Base-by-base conservation (phyloP, 2,113 vertebrate species). In the Caranx melampygus region DNA sequence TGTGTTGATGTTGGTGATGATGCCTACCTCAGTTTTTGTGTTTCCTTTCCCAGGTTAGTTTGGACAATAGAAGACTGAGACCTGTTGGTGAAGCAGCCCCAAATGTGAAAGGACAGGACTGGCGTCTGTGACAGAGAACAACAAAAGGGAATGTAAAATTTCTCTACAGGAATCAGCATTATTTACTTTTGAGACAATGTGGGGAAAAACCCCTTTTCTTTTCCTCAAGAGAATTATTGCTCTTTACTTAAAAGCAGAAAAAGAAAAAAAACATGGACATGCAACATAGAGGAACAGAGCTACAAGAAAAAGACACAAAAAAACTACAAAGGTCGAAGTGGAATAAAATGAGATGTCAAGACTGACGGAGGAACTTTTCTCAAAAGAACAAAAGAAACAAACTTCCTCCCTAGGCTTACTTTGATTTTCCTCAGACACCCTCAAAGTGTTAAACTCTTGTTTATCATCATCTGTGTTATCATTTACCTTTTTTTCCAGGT, bases 131-230 rank as follows among this genome's bases (percentile, higher is more conserved):
- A 77, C 51, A 14, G 57, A 90, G 61, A 82, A 79, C 84, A 89
- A 81, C 84, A 85, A 81, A 90, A 89, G 87, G 90, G 94, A 93
- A 92, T 92, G 92, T 93, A 93, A 78, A 84, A 88, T 92, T 92
- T 90, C 81, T 93, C 72, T 65, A 81, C 61, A 42, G 75, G 75
- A 91, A 87, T 90, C 86, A 60, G 87, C 84, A 83, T 89, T 76
- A 88, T 89, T 90, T 90, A 90, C 91, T 86, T 87, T 83, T 81
- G 86, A 81, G 78, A 93, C 84, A 72, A 83, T 58, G 78, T 71
- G 74, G 74, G 69, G 75, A 76, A 83, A 77, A 67, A 7, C 40
- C 37, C 40, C 34, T 59, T 55, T 68, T 69, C 79, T 61, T 68
- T 83, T 85, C 70, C 70, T 45, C 47, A 71, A 69, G 65, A 79